Evolutionary conservation across 2,113 vertebrate species (phyloP), one percentile per base, ranked within the genome.

Genomic region (Sylvilagus bachmani): DNA sequence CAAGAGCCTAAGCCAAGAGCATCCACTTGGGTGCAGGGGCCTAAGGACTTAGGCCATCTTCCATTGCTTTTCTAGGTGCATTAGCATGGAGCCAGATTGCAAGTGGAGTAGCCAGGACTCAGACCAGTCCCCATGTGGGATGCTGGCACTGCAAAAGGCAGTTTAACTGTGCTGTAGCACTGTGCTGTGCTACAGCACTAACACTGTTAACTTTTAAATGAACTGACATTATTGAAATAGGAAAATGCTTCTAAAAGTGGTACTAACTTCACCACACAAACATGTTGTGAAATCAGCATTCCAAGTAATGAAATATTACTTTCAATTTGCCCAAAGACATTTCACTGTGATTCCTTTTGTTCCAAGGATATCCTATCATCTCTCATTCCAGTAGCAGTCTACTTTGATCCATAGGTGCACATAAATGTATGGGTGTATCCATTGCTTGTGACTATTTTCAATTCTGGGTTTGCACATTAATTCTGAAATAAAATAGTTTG

Each of bases 171-270:
- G n/a, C n/a, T n/a, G n/a, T n/a, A n/a, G n/a, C 44, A 44, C 44
- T 44, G 44, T 44, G 44, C 44, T 44, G 44, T 44, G 44, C 44
- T 44, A 44, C 44, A 44, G 44, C 44, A 44, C 44, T 44, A 44
- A 44, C 44, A 44, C 44, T 44, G 44, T 44, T 44, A 44, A 44
- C 44, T 44, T 44, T 44, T 7, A 6, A 44, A 44, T 44, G 44
- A 44, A 7, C 44, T 44, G 44, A 44, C 44, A 44, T 95, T 90
- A 70, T 44, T 83, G 19, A 55, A 25, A 51, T 87, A 77, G 86
- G 79, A 90, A 83, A 70, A 92, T 83, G 25, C 22, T 86, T 92
- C 58, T 81, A 88, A 93, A 96, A 96, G 70, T 88, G 22, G n/a
- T 24, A 93, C 67, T 83, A 86, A 77, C 75, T 33, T 83, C 77